Conservation (phyloP, 2,113 vertebrate species). For the Colinus virginianus region DNA sequence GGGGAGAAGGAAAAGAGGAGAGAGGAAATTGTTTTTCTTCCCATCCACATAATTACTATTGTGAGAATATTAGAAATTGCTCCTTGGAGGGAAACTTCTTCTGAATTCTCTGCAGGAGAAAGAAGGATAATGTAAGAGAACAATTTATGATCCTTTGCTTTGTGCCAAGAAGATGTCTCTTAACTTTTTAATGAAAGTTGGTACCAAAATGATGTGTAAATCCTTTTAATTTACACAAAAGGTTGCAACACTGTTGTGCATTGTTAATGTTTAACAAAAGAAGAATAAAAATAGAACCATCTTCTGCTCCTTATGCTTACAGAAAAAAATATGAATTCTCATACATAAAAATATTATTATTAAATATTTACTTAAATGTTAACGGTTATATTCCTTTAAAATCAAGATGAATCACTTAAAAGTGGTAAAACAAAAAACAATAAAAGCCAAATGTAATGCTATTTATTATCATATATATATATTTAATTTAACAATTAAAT, state of each 20-base stretch:
- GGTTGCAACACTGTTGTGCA: neutral
- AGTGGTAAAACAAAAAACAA: neutral
- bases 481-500: neutral
- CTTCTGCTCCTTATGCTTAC: neutral
- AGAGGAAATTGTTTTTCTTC: neutral
- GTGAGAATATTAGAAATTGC: neutral
- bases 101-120: neutral
- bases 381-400: neutral
- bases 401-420: neutral
- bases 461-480: neutral
- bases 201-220: neutral
- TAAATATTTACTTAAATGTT: neutral
- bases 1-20: accelerated
- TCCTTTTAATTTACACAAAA: neutral
- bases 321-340: neutral
- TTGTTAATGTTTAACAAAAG: neutral
- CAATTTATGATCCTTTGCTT: neutral
- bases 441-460: neutral
- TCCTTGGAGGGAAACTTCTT: neutral
- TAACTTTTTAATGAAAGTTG: neutral
- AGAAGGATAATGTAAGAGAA: neutral
- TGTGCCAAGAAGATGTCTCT: neutral
- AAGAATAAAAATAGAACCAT: neutral
- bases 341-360: too few relatives aligned
- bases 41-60: neutral